Evolutionary conservation across 2,888 invertebrate species (phyloP), one percentile per base, ranked within the genome.

Genomic region (Tenthredo distinguenda): DNA sequence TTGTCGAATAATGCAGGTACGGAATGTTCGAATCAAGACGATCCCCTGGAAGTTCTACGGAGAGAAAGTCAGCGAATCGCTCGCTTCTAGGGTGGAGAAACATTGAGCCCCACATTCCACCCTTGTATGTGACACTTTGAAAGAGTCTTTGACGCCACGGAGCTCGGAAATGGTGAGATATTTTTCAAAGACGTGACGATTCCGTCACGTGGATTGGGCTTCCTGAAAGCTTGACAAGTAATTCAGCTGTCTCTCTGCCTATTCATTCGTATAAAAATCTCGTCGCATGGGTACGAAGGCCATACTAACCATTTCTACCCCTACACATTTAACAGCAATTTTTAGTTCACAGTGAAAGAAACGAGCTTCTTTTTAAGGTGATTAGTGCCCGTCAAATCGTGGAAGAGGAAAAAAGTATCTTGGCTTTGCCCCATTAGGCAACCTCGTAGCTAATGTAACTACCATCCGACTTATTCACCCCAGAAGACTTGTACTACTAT

Each of bases 321-420:
- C 21, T 9, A 10, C 9, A 15, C 47, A 40, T 21, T 62, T 18
- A n/a, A 21, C 43, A 74, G 43, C 74, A 5, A 43, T 74, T 43
- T 26, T 40, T 43, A 74, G 43, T 47, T 12, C 10, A 40, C n/a
- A 74, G 47, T 74, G 10, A 26, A 40, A 26, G n/a, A 43, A 74
- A 74, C 15, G 74, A 40, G 74, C 7, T 77, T 50, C n/a, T 77
- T 77, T 77, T 77, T 7, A 43, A 37, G 74, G 74, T 43, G 74
- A 74, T 74, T 74, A 74, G 74, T 43, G 74, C 12, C 43, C 74
- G 40, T 43, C 40, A 74, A 74, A 74, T 74, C 43, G 74, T 74
- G 74, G 10, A 74, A 74, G 47, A 74, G 43, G 18, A 74, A 74
- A 37, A 74, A 43, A 74, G 37, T 74, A 43, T 74, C 43, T 26